Base-by-base conservation (phyloP, 2,113 vertebrate species). In the Noctilio leporinus region DNA sequence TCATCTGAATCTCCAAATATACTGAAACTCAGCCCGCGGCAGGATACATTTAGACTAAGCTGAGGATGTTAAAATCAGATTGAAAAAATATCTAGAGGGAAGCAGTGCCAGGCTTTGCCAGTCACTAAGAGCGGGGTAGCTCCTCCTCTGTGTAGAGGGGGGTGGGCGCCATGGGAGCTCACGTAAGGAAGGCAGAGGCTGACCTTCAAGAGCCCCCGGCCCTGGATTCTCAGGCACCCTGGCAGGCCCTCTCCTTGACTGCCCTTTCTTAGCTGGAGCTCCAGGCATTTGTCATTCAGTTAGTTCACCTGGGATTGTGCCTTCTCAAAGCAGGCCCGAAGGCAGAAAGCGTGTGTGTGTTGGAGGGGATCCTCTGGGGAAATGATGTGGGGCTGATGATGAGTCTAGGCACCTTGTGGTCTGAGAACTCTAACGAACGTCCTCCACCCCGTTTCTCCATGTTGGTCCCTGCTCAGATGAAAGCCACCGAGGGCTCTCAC, bases 1-100 rank as follows among this genome's bases (percentile, higher is more conserved):
- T 96, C 92, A 93, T 96, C 94, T 91, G 69, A 87, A 51, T 94
- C 84, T 96, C 94, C 84, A 95, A 26, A 95, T 91, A 55, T 33
- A 81, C 84, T 45, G n/a, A 80, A 80, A 67, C 92, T 87, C 55
- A 89, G 87, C 93, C 93, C 85, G 76, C 5, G 89, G 94, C 83
- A 77, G 82, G 51, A 22, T 55, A 81, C 49, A 47, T 85, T 91
- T 84, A 51, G 82, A 95, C 33, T 12, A 55, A 55, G 83, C 72
- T 92, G 90, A 92, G 85, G 65, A 95, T 67, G 95, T 96, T 86
- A 51, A 53, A 96, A 87, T 93, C 96, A 95, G 59, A 51, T 76
- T 33, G 19, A 76, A 49, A 35, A 69, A 69, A 69, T 35, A 57
- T 76, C 40, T 57, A 59, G n/a, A 59, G 59, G 55, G 57, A 69